Conservation (phyloP, 1,140 invertebrate species). For the Pseudomyrmex cubaensis region DNA sequence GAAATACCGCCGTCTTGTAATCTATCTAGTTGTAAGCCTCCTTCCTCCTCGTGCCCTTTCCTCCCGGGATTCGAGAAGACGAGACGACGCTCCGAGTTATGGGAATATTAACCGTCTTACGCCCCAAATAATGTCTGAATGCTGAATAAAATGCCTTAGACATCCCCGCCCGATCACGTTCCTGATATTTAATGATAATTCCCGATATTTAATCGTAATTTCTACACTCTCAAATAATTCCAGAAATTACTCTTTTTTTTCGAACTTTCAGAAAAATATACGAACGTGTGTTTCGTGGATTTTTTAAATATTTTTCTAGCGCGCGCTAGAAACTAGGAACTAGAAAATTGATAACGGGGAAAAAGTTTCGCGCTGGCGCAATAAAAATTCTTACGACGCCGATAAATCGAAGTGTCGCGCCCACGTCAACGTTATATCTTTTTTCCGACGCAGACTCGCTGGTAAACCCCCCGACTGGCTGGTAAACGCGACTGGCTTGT, state of each 20-base stretch:
- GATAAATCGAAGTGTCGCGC: conserved; percentile 32
- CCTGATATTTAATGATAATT: neutral
- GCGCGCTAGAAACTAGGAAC: neutral
- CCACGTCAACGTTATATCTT: conserved; percentile 21
- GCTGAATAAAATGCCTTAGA: neutral
- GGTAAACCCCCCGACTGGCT: no score
- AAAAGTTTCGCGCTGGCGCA: conserved; percentile 6
- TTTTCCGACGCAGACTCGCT: neutral
- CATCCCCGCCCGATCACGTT: neutral
- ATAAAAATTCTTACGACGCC: conserved; percentile 29
- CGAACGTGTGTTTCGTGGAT: neutral
- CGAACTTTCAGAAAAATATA: no score
- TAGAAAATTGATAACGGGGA: conserved; percentile 12
- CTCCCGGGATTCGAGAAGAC: conserved; percentile 33
- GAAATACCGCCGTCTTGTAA: conserved; percentile 64
- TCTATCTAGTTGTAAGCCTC: conserved; percentile 64
- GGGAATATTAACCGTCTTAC: conserved; percentile 38
- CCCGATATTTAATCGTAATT: neutral
- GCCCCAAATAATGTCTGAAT: neutral
- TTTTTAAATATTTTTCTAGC: conserved; percentile 28
- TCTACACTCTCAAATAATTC: no score
- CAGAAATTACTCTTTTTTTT: no score
- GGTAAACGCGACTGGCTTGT: no score
- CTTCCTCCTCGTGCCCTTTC: no score
- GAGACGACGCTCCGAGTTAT: conserved; percentile 36